Base-by-base conservation (phyloP, 92 coral and sea anemone genomes). In the Galaxea fascicularis region DNA sequence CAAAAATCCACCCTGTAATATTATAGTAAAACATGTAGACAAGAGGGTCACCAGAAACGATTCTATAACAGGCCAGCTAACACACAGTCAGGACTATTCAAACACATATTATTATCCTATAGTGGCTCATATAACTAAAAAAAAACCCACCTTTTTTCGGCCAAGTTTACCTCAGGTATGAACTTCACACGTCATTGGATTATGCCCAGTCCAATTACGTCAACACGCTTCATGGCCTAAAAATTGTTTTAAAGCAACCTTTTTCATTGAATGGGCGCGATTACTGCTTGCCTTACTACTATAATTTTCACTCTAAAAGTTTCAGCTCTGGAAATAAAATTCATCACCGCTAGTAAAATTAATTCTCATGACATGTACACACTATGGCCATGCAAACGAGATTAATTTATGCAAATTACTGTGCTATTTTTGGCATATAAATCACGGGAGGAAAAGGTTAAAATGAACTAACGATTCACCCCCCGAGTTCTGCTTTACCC, bases 101-200 rank as follows among this genome's bases (percentile, higher is more conserved):
- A 86, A 86, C 49, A 86, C 85, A 4, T 78, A 86, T 76, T 78
- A 88, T 56, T 66, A 74, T 74, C 79, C 65, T 18, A 22, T 74
- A 54, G 27, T 51, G 20, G 44, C 67, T 30, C 79, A 74, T 57
- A 56, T 73, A 54, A 54, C 79, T 30, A n/a, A 70, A 29, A 51
- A 74, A 52, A 54, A 74, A 74, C 53, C 78, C 78, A 27, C 78
- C 53, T 74, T 74, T 74, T 54, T 51, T 65, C n/a, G 65, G 78
- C 41, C 78, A 51, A 51, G 78, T 74, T 52, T 51, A 74, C 67
- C 26, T 74, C 66, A 57, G 30, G 51, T 11, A 51, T 54, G 79
- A 52, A 21, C 62, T 82, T 72, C 71, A 81, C 77, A 30, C 29
- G 16, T 81, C 86, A 69, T 70, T 81, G 54, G 65, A 81, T 68